A percentile compares a stretch with the other conserved stretches of the same genome.
phyloP scores from a whole-genome alignment of 1,140 invertebrate species.

The Hylaeus volcanicus region DNA sequence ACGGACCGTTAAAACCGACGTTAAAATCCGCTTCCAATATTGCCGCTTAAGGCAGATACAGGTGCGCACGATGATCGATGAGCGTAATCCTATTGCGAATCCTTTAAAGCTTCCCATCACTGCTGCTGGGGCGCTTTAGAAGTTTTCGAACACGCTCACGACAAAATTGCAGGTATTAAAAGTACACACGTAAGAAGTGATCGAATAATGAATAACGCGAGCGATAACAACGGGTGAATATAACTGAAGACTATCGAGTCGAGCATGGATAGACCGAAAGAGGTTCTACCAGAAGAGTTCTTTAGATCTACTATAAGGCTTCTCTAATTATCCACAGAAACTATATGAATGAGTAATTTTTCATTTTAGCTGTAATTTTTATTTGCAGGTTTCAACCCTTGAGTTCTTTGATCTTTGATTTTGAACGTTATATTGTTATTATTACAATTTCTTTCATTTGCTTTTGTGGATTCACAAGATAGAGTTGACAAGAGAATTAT shows the following conservation, averaged over 20 bases:
- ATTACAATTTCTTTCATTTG: too few species aligned
- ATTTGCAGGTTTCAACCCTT: background rate
- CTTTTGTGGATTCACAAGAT: too few species aligned
- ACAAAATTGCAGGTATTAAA: conserved; percentile 50
- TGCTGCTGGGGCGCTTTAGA: conserved; percentile 22
- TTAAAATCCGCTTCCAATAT: conserved; percentile 66
- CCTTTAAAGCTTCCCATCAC: conserved; percentile 59
- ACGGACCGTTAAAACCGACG: conserved; percentile 64
- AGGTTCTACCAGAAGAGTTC: background rate
- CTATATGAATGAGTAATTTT: too few species aligned
- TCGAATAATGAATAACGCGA: background rate
- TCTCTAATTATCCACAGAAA: too few species aligned
- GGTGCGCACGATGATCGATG: conserved; percentile 64
- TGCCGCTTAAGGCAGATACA: conserved; percentile 65
- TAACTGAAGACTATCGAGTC: background rate
- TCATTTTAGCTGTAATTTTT: background rate
- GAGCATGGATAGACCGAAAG: background rate
- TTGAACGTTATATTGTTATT: too few species aligned
- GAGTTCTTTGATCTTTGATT: too few species aligned
- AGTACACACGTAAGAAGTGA: conserved; percentile 23
- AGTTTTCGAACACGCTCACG: conserved; percentile 54
- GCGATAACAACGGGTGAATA: background rate
- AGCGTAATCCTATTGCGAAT: conserved; percentile 62
- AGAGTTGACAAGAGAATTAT: too few species aligned
- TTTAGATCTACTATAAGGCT: too few species aligned